Conservation (phyloP, 1,140 invertebrate genomes). For the Drosophila hydei region DNA sequence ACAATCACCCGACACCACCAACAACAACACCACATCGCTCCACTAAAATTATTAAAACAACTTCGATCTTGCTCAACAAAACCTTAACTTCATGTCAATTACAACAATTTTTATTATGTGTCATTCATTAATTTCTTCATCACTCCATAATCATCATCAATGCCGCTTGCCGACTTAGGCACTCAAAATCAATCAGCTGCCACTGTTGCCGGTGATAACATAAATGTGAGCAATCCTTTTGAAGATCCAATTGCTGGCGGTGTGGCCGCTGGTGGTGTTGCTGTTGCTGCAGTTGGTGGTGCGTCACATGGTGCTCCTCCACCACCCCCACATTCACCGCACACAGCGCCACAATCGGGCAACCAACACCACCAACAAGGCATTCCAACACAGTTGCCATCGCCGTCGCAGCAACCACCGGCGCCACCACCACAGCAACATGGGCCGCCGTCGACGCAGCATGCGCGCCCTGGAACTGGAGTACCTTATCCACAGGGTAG, state of each 20-base stretch:
- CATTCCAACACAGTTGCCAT: slow-evolving; percentile 41
- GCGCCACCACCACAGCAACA: slow-evolving; percentile 61
- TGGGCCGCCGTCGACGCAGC: slow-evolving; percentile 65
- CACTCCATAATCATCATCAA: slow-evolving; percentile 55
- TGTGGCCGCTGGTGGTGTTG: slow-evolving; percentile 39
- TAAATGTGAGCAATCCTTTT: slow-evolving; percentile 92
- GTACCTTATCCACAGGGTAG: slow-evolving; percentile 83
- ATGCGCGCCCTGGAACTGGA: slow-evolving; percentile 78
- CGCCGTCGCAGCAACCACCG: slow-evolving; percentile 49
- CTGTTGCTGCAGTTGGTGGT: slow-evolving; percentile 53
- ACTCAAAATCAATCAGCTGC: slow-evolving; percentile 83
- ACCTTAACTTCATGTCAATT: slow-evolving; percentile 39
- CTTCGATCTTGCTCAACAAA: slow-evolving; percentile 31
- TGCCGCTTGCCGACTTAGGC: slow-evolving; percentile 62
- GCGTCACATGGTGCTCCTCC: slow-evolving; percentile 50
- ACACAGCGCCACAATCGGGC: slow-evolving; percentile 53
- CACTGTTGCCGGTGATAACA: slow-evolving; percentile 87
- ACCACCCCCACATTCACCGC: slow-evolving; percentile 72
- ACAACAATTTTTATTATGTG: slow-evolving; percentile 52
- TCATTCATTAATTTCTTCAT: slow-evolving; percentile 73
- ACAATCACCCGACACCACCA: slow-evolving; percentile 36
- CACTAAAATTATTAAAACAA: slow-evolving; percentile 25
- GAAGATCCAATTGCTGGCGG: slow-evolving; percentile 87
- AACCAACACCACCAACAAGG: slow-evolving; percentile 58
- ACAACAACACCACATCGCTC: slow-evolving; percentile 43